These are phyloP conservation scores for Eurystomus glaucurus DNA, from an alignment of 2,797 vertebrate species.

Conservation along the genomic window DNA sequence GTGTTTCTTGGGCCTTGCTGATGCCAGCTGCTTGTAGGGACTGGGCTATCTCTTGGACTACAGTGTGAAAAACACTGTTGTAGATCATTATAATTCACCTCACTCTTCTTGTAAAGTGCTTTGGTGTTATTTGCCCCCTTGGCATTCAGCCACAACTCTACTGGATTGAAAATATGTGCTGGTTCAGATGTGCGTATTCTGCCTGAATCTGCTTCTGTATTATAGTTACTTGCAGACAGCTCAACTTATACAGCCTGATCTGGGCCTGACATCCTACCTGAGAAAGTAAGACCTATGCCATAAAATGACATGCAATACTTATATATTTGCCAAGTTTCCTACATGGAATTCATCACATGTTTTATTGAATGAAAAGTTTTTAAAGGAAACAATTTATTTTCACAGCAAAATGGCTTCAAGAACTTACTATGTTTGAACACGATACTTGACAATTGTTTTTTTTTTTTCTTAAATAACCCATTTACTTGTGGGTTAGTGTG, in stretches of 20 bases:
- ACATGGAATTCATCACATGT: not conserved
- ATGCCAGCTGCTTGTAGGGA: not conserved
- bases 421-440: not conserved
- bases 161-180: not conserved
- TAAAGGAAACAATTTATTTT: not conserved
- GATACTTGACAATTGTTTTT: not conserved
- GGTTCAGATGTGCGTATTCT: conserved; percentile 5
- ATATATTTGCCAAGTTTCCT: not conserved
- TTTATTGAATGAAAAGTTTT: conserved; percentile 19
- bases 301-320: conserved; percentile 1
- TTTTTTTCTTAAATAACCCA: not conserved
- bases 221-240: conserved; percentile 40
- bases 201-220: not conserved
- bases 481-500: not conserved
- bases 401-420: not conserved
- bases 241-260: not conserved
- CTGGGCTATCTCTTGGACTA: not conserved
- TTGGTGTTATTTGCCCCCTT: conserved; percentile 9
- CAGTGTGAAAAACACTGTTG: not conserved
- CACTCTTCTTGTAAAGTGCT: not conserved
- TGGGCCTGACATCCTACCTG: not conserved
- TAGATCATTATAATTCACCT: not conserved
- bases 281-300: conserved; percentile 13
- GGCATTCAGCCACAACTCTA: not conserved
- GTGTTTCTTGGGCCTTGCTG: not conserved